Evolutionary conservation across 2,888 invertebrate species (phyloP).

Genomic region (Bhutanitis thaidina): DNA sequence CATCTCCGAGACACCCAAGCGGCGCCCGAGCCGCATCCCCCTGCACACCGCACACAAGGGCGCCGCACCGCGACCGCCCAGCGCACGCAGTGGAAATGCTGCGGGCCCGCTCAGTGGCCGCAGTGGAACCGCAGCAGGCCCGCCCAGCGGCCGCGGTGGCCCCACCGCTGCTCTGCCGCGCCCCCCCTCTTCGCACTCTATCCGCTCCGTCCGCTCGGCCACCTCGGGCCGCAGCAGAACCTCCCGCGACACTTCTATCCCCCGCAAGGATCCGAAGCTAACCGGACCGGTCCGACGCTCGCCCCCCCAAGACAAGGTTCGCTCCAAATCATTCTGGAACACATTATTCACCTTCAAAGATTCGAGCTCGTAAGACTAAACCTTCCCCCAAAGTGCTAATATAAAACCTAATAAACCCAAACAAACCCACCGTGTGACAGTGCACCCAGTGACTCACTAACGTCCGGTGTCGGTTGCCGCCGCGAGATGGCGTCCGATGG

Average conservation of each 20-base stretch:
- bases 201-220: too few species aligned
- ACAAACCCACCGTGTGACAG: slow-evolving; percentile 51
- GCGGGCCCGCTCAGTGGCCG: slow-evolving; percentile 41
- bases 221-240: slow-evolving; percentile 35
- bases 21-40: slow-evolving; percentile 68
- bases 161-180: too few species aligned
- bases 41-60: slow-evolving; percentile 34
- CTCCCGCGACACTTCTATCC: slow-evolving; percentile 52
- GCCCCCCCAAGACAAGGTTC: slow-evolving; percentile 83
- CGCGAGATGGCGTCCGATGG: slow-evolving; percentile 27
- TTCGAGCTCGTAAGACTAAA: slow-evolving; percentile 28
- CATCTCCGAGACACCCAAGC: slow-evolving; percentile 82
- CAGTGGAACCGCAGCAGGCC: slow-evolving; percentile 18
- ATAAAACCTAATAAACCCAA: slow-evolving; percentile 21
- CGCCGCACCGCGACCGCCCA: slow-evolving; percentile 62
- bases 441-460: slow-evolving; percentile 45
- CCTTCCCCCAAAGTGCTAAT: slow-evolving; percentile 30
- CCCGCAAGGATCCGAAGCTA: slow-evolving; percentile 55
- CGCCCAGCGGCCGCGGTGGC: too few species aligned
- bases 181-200: too few species aligned
- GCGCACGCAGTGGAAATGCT: slow-evolving; percentile 46
- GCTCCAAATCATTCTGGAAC: slow-evolving; percentile 85
- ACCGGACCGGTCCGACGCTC: slow-evolving; percentile 50
- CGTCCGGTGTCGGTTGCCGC: slow-evolving; percentile 26
- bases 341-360: slow-evolving; percentile 76